Percentiles rank a stretch among this genome's conserved stretches.
phyloP scores from a whole-genome alignment of 2,888 invertebrate genomes.

The Lasiommata megera region DNA sequence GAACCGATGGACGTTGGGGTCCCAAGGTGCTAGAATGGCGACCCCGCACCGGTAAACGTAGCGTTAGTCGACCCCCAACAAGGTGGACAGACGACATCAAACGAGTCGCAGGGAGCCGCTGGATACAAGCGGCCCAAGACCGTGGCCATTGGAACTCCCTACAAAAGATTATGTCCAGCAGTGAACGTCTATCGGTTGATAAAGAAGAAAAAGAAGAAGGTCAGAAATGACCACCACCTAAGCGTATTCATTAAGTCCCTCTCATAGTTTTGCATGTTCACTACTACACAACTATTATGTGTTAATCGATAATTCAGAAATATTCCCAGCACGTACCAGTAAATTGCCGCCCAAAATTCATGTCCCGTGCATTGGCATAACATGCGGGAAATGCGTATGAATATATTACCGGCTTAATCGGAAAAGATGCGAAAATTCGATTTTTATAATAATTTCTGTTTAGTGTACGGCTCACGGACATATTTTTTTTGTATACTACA shows the following conservation, averaged over 20 bases:
- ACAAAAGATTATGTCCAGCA: no score
- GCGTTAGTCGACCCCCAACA: no score
- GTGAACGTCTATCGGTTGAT: no score
- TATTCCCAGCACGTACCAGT: constrained; percentile 56
- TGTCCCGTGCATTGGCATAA: constrained; percentile 47
- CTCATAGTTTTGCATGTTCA: background rate
- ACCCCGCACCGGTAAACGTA: no score
- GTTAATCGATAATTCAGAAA: constrained; percentile 48
- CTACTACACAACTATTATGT: constrained; percentile 40
- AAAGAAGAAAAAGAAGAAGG: no score
- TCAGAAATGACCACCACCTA: background rate
- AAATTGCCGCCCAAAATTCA: constrained; percentile 56
- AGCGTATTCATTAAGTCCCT: background rate
- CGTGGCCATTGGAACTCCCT: no score
- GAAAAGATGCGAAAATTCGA: constrained; percentile 49
- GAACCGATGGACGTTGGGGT: no score
- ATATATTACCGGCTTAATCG: constrained; percentile 50
- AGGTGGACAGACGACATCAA: no score
- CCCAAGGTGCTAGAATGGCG: no score
- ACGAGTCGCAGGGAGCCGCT: no score
- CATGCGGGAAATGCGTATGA: constrained; percentile 50
- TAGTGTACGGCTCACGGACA: constrained; percentile 32
- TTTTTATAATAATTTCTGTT: constrained; percentile 46
- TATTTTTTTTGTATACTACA: no score
- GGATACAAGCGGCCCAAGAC: no score